Conservation (phyloP, 2,113 vertebrate genomes). For the Campylomormyrus tamandua region DNA sequence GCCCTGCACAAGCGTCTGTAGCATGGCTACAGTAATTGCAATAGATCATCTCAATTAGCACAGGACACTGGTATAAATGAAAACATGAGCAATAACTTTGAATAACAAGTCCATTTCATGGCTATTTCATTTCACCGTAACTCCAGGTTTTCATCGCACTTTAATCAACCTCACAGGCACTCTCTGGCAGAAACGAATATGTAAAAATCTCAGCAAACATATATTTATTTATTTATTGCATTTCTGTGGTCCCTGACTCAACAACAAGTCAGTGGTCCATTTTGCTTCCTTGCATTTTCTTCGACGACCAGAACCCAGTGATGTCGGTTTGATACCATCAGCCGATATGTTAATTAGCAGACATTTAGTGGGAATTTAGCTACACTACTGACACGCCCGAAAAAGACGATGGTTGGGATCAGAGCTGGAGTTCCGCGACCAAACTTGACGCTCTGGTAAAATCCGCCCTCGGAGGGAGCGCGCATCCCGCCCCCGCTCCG, state of each 20-base stretch:
- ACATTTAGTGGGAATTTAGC: conserved; percentile 48
- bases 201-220: neutral
- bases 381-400: conserved; percentile 50
- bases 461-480: neutral
- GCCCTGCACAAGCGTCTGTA: neutral
- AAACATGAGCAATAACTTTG: neutral
- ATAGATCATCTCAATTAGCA: neutral
- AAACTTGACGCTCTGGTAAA: conserved; percentile 39
- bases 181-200: neutral
- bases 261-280: neutral
- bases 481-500: conserved; percentile 25
- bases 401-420: conserved; percentile 20
- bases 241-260: neutral
- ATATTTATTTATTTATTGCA: neutral
- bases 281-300: neutral
- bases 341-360: neutral
- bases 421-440: conserved; percentile 38
- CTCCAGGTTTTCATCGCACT: neutral
- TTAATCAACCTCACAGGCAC: neutral
- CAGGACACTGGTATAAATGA: neutral
- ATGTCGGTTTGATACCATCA: neutral
- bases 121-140: neutral
- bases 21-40: neutral
- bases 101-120: neutral
- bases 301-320: neutral